These are phyloP conservation scores for Halocynthia roretzi DNA, from an alignment of 23 tunicate genomes.

Conservation along the genomic window DNA sequence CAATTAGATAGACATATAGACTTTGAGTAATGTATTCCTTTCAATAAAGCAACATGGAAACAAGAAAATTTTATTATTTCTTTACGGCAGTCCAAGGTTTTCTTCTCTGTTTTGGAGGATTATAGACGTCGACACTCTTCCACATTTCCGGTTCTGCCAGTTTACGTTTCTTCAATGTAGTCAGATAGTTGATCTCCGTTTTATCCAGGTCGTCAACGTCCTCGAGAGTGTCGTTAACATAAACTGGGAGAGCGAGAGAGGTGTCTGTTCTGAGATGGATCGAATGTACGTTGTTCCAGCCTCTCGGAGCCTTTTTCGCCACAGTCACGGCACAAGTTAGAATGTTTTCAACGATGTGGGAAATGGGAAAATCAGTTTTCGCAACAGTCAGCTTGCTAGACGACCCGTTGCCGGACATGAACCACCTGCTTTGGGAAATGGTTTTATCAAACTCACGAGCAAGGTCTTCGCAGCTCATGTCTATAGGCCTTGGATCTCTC, in stretches of 20 bases:
- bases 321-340: conserved; percentile 19
- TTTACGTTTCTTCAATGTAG: background rate
- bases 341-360: conserved; percentile 18
- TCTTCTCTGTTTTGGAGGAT: no score
- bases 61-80: no score
- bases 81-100: no score
- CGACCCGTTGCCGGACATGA: conserved; percentile 16
- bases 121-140: background rate
- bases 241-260: conserved; percentile 18
- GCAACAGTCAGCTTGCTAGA: conserved; percentile 3
- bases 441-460: background rate
- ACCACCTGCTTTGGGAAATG: conserved; percentile 5
- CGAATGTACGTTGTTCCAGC: conserved; percentile 13
- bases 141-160: background rate
- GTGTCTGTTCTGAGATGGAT: conserved; percentile 2
- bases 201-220: conserved; percentile 12
- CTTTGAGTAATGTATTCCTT: no score
- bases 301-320: conserved; percentile 15
- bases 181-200: background rate
- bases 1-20: no score
- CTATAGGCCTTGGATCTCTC: conserved; percentile 15
- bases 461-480: background rate
- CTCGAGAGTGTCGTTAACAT: conserved; percentile 5
- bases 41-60: no score
- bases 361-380: conserved; percentile 1